Evolutionary conservation across 1,140 invertebrate genomes (phyloP), one percentile per base, ranked within the genome.

Genomic region (Hypothenemus hampei): DNA sequence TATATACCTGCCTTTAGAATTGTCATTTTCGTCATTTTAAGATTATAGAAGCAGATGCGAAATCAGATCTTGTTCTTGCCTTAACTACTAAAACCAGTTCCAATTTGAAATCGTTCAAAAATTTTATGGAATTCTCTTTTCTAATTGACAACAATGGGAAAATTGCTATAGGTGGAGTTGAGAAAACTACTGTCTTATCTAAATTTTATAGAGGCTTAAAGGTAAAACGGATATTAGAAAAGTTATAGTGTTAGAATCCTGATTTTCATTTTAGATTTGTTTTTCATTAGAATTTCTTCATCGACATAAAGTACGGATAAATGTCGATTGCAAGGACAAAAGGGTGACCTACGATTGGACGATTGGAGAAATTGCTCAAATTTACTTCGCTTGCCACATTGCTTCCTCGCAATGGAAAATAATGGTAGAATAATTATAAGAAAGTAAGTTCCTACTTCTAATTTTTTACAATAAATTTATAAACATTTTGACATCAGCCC

Each of bases 271-370:
- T 29, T 46, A 68, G 66, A 57, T 68, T 11, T 61, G 53, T 45
- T 68, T 68, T 50, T 64, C 45, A 33, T 61, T 61, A 31, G 61
- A 64, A 22, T 40, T 35, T 15, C 26, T 62, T 19, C 57, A 61
- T 15, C 51, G 53, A 19, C 33, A 60, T 24, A 64, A 63, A 56
- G 39, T 65, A 1, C 39, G 60, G 54, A 47, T 68, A 7, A 57
- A 64, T 33, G 57, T 68, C 13, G 66, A 68, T 40, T 63, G 50
- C 11, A 50, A 52, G 26, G 60, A 65, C 4, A 65, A 63, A 50
- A 49, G 59, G 45, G 65, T 67, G n/a, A 65, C 64, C 7, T 67
- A 67, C 41, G 62, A 67, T 43, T 67, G 65, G 64, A 35, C 23
- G 8, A 26, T 60, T n/a, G 33, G 36, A 35, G 33, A 45, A 10